Evolutionary conservation across 2,888 invertebrate species (phyloP), one percentile per base, ranked within the genome.

Genomic region (Leucophenga maculata): DNA sequence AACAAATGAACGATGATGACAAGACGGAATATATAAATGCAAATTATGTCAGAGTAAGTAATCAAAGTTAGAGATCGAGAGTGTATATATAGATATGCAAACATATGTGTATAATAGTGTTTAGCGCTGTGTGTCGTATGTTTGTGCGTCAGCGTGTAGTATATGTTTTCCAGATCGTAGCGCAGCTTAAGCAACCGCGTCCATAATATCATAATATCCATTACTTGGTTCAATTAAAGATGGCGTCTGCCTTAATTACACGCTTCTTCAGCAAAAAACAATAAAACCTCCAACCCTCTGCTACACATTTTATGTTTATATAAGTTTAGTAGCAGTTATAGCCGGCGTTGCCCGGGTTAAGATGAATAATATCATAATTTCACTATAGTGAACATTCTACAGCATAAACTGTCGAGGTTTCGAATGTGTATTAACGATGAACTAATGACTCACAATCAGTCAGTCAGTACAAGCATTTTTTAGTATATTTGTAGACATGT

Each of bases 1-100:
- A 91, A 77, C 91, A 92, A 73, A 90, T 93, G 70, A 93, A 93
- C 69, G 93, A 92, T 72, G 94, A 94, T 81, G 93, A 93, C 0
- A 93, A 93, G 73, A 93, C 94, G 65, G 95, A 96, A 88, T 98
- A 97, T 86, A 97, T 97, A 78, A 98, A 97, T 86, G 97, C 97
- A 74, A 97, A 96, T 89, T 97, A 92, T 89, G 93, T 97, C 77
- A 93, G 94, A 88, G 97, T 97, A 88, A 92, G 93, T 89, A 74
- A 74, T 16, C 52, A 16, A 55, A 39, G 26, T 32, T 54, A 66
- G 22, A 46, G 39, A 39, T 39, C 39, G 11, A 11, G 39, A 1
- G 11, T 39, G 11, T 39, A 8, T 11, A n/a, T 32, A 16, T n/a
- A 31, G 4, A 3, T 22, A 55, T 20, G 22, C 22, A 9, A n/a